A percentile compares a stretch with the other conserved stretches of the same genome.
Evolutionary conservation across 2,888 invertebrate species (phyloP).

Genomic region (Apocheima hispidaria): DNA sequence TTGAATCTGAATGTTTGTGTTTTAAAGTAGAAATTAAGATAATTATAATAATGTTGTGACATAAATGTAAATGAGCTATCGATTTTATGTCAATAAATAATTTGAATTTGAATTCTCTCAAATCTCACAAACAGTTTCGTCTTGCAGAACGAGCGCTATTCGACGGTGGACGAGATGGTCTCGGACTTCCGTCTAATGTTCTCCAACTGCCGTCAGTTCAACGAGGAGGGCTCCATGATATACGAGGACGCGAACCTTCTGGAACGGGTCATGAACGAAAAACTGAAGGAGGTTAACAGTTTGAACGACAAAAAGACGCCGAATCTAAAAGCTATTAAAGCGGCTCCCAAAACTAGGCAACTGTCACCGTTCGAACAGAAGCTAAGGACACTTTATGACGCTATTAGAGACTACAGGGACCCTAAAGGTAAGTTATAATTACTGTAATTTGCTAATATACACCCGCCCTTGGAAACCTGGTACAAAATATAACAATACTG

Average conservation of each 20-base stretch:
- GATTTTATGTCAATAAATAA: too few species aligned
- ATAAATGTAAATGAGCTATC: too few species aligned
- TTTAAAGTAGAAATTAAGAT: too few species aligned
- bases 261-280: slow-evolving; percentile 93
- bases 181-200: slow-evolving; percentile 98
- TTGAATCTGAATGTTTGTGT: too few species aligned
- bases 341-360: slow-evolving; percentile 75
- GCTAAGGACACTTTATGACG: slow-evolving; percentile 94
- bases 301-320: slow-evolving; percentile 83
- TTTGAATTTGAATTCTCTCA: too few species aligned
- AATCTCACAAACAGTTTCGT: too few species aligned
- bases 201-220: slow-evolving; percentile 97
- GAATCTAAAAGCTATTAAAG: slow-evolving; percentile 76
- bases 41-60: too few species aligned
- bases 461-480: too few species aligned
- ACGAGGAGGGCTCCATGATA: slow-evolving; percentile 97
- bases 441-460: too few species aligned
- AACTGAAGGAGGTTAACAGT: slow-evolving; percentile 91
- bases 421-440: slow-evolving; percentile 69
- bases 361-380: slow-evolving; percentile 90
- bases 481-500: too few species aligned
- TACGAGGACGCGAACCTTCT: slow-evolving; percentile 97
- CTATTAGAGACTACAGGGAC: slow-evolving; percentile 93
- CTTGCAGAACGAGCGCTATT: slow-evolving; percentile 92
- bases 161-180: slow-evolving; percentile 93